A percentile compares a stretch with the other conserved stretches of the same genome.
Evolutionary conservation across 2,888 invertebrate genomes (phyloP).

Genomic region (Eurytoma adleriae): DNA sequence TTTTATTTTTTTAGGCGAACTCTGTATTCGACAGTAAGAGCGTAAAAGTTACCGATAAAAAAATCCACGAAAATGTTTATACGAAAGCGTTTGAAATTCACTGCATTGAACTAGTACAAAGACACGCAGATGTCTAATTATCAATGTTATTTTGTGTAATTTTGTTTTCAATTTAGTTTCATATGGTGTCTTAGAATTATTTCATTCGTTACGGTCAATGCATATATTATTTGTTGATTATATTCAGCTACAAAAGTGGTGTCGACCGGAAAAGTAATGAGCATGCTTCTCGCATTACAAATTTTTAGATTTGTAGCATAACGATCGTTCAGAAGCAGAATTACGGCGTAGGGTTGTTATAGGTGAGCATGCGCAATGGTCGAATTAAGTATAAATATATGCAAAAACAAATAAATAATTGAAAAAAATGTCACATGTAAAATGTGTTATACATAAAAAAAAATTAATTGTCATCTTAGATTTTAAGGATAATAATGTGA

Average conservation of each 20-base stretch:
- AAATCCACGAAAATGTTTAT: too few relatives aligned
- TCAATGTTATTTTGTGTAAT: constrained; percentile 24
- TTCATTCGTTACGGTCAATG: constrained; percentile 48
- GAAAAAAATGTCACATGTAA: constrained; percentile 61
- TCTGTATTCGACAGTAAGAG: neutral
- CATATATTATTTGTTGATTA: constrained; percentile 56
- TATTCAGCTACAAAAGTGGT: constrained; percentile 45
- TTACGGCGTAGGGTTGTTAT: constrained; percentile 65
- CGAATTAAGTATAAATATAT: constrained; percentile 55
- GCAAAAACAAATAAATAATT: constrained; percentile 31
- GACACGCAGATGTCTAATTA: too few relatives aligned
- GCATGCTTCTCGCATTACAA: constrained; percentile 64
- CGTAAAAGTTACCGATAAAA: neutral
- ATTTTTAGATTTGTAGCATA: constrained; percentile 68
- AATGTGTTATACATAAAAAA: constrained; percentile 62
- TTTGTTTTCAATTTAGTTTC: constrained; percentile 36
- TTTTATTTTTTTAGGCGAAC: neutral
- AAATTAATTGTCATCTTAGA: constrained; percentile 66
- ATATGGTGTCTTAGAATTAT: constrained; percentile 33
- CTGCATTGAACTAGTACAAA: too few relatives aligned
- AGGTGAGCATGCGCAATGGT: constrained; percentile 62
- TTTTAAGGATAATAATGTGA: constrained; percentile 62
- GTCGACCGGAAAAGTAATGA: constrained; percentile 42
- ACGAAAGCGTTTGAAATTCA: too few relatives aligned
- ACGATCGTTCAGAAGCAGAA: constrained; percentile 59